Base-by-base conservation (phyloP, 1,140 invertebrate species). In the Saccostrea echinata region DNA sequence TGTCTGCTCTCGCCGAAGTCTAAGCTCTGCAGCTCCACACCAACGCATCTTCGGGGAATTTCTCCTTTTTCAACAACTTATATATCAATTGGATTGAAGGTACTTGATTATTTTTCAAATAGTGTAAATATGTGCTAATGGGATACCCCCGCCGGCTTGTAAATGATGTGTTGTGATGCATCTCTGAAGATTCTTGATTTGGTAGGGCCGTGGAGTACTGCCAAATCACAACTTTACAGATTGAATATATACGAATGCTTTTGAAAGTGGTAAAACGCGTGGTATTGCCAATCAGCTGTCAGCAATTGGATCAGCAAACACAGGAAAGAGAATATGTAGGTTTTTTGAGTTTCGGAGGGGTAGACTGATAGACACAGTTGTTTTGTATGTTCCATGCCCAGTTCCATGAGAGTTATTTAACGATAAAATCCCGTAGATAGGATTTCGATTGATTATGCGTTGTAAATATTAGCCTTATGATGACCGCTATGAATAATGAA, bases 31-130 rank as follows among this genome's bases (percentile, higher is more conserved):
- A 6, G 68, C 68, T 30, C 30, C 68, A 30, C 68, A 30, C 68
- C 27, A 35, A 30, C 27, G 13, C 16, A 30, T 76, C 68, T 33
- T 33, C 27, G 33, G 13, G 68, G 30, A 76, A 16, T 30, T 76
- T 27, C 16, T 76, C 68, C 24, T 13, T 30, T 76, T 76, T 76
- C 68, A 30, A 76, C 24, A 11, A 30, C 27, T 76, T 76, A 76
- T 76, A 76, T 76, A 76, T 76, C 68, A 76, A 76, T 30, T 33
- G 27, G 27, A 76, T 76, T 76, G 68, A 30, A 12, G 68, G 68
- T 76, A 76, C 68, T 76, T 76, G 68, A 76, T 76, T 76, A 76
- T 76, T 33, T 76, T 76, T 76, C 68, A 76, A 76, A 76, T 76
- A 16, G 27, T 76, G 68, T 76, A 76, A 76, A 76, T 76, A 33